phyloP scores from a whole-genome alignment of 1,140 invertebrate species.

The Leptinotarsa undecemlineata region DNA sequence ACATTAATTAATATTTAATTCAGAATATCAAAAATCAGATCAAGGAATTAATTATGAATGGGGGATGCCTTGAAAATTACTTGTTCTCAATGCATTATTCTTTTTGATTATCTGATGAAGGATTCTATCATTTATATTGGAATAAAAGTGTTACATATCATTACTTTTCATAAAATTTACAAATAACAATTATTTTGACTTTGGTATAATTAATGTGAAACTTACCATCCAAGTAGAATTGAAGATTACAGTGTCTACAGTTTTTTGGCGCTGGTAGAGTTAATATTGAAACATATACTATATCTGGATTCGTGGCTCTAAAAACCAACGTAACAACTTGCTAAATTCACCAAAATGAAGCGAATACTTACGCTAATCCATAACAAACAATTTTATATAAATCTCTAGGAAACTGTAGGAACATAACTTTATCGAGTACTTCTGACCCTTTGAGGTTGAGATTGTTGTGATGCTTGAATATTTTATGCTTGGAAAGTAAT shows the following conservation, averaged over 20 bases:
- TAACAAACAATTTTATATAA: conserved; percentile 53
- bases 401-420: conserved; percentile 54
- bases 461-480: conserved; percentile 47
- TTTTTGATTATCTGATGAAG: too few species aligned
- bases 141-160: too few species aligned
- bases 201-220: background rate
- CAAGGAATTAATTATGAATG: too few species aligned
- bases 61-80: too few species aligned
- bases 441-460: conserved; percentile 37
- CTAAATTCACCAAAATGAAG: conserved; percentile 24
- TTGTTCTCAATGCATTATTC: too few species aligned
- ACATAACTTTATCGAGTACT: conserved; percentile 49
- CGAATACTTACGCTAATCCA: conserved; percentile 49
- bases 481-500: conserved; percentile 49
- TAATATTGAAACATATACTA: conserved; percentile 52
- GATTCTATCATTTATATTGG: too few species aligned
- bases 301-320: conserved; percentile 45
- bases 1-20: too few species aligned
- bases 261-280: conserved; percentile 50
- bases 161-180: too few species aligned
- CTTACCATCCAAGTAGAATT: conserved; percentile 38
- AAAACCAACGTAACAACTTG: conserved; percentile 22
- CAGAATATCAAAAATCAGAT: too few species aligned
- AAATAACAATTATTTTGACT: too few species aligned
- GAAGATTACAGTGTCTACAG: conserved; percentile 49